Evolutionary conservation across 2,113 vertebrate genomes (phyloP), one percentile per base, ranked within the genome.

Genomic region (Microcebus jonahi): DNA sequence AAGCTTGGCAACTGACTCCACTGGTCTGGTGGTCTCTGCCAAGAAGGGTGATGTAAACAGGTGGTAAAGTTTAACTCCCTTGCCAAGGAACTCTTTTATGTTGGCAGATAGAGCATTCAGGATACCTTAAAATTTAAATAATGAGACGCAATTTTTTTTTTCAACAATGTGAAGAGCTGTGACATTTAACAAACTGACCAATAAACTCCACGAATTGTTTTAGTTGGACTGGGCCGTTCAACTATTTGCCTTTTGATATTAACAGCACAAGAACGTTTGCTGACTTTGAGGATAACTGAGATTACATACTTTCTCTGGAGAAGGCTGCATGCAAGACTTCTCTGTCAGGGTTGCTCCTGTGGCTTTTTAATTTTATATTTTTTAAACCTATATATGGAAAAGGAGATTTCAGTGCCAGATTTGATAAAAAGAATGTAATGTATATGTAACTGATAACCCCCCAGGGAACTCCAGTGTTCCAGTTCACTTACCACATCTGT

Each of bases 121-220:
- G 96, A 94, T 85, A 93, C 39, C n/a, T 93, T 96, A 59, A 90
- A 39, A 39, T 96, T 96, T 96, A 94, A 96, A 53, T 95, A 87
- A 91, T 65, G 73, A 90, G 61, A 76, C 4, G 8, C 59, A 42
- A 5, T 65, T 81, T 71, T 92, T 81, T 82, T 71, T 91, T 95
- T 67, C 84, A 94, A 94, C 84, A 98, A 97, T 96, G 97, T 98
- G 96, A 98, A 98, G 90, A 94, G 50, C 42, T 94, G n/a, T 76
- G 90, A 61, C 59, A 68, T 94, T 92, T 94, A 92, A 92, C 82
- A 92, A 94, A 95, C 76, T 97, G 75, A 96, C 81, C 53, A 45
- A 48, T 94, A 88, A 50, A 93, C 94, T 61, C 55, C 88, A 59
- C 23, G 31, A 68, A 84, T 53, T 90, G n/a, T 95, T 94, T 85